Evolutionary conservation across 92 coral and sea anemone genomes (phyloP), one percentile per base, ranked within the genome.

Genomic region (Metridium senile): DNA sequence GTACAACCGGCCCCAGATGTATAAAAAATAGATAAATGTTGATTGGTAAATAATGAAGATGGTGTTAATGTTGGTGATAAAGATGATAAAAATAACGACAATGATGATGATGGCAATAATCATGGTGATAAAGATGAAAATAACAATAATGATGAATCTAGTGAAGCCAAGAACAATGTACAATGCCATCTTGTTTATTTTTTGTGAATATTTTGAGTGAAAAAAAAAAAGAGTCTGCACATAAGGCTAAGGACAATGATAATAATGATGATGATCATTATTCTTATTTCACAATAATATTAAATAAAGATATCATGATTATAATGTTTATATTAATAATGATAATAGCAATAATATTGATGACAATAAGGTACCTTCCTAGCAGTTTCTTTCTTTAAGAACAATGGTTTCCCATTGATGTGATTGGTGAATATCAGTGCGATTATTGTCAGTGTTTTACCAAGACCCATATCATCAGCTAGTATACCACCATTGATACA

Each of bases 381-480:
- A 26, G 66, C 33, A 39, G 78, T 4, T 71, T 79, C 84, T 70
- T 56, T 85, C 70, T 82, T 89, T 9, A 88, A 78, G 66, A 91
- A 91, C 93, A 91, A 89, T 18, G 97, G 97, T 79, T 84, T 67
- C 31, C 91, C 97, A 72, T 86, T 76, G 16, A 86, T 52, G 54
- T 91, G 93, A 76, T 91, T 91, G 66, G 93, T 90, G 73, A 91
- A 80, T 47, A 91, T 91, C 76, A 91, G 65, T 20, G 93, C 68
- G 32, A 91, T 88, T 17, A 89, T 83, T 25, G 84, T 85, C 30
- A 91, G 82, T 1, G 97, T 91, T 53, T 91, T 91, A 4, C 97
- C 97, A 11, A 91, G 75, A 33, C 97, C 97, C 97, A 91, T 91
- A 58, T 91, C 97, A 45, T 91, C 97, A n/a, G 97, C 97, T 45